These are phyloP conservation scores for Taenioides sp. DNA, from an alignment of 2,797 vertebrate species.

Conservation along the genomic window DNA sequence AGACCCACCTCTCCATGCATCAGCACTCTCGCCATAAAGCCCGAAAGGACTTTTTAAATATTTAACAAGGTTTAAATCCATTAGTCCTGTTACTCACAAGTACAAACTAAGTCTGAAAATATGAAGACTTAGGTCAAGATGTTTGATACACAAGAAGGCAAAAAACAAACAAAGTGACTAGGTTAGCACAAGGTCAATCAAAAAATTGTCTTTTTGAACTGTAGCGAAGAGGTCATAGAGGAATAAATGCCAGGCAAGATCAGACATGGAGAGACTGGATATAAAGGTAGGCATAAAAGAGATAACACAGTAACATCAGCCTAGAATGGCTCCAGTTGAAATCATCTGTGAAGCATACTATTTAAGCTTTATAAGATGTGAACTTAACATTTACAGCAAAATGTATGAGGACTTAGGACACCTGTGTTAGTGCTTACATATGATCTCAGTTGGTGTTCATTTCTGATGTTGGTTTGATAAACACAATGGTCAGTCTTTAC, in stretches of 20 bases:
- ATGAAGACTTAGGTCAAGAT: conserved; percentile 25
- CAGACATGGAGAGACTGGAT: not conserved
- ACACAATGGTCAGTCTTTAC: not conserved
- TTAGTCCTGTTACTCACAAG: conserved; percentile 28
- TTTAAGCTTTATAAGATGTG: not conserved
- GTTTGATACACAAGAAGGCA: conserved; percentile 15
- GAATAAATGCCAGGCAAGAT: not conserved
- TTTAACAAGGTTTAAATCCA: conserved; percentile 66
- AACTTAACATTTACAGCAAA: not conserved
- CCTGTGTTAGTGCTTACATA: not conserved
- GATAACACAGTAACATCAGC: not conserved
- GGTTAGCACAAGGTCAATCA: conserved; percentile 20
- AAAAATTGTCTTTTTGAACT: not conserved
- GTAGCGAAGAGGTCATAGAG: not conserved
- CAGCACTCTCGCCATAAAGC: conserved; percentile 27
- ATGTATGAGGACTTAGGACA: not conserved
- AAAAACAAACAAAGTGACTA: conserved; percentile 8
- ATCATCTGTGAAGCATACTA: not conserved
- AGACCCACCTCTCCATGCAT: conserved; percentile 43
- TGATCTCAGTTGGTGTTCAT: not conserved
- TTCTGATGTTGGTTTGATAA: not conserved
- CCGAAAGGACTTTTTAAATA: conserved; percentile 63
- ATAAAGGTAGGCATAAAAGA: not conserved
- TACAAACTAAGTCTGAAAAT: conserved; percentile 38
- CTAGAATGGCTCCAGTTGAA: not conserved